These are phyloP conservation scores for Hippocampus comes DNA, from an alignment of 2,113 vertebrate species.

Conservation along the genomic window DNA sequence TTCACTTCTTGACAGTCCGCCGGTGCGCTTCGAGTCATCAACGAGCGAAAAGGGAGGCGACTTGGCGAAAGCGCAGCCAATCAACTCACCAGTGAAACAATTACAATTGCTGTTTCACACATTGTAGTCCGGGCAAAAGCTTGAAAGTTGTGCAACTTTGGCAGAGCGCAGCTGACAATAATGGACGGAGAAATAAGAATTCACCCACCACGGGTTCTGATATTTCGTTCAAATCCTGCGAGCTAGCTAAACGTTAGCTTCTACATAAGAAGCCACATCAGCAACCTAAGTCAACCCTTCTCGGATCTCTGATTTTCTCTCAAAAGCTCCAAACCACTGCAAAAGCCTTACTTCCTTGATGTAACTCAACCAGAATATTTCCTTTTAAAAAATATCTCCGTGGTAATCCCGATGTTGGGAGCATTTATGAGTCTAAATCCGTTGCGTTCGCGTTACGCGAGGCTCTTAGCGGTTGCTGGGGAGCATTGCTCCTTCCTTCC, in stretches of 20 bases:
- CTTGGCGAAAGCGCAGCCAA: neutral
- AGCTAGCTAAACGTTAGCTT: neutral
- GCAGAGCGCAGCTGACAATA: too few relatives aligned
- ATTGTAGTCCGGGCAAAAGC: too few relatives aligned
- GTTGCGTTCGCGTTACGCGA: neutral
- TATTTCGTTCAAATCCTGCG: too few relatives aligned
- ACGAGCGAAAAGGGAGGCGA: slow-evolving; percentile 24
- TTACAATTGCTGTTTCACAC: neutral
- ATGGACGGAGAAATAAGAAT: too few relatives aligned
- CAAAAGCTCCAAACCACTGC: neutral
- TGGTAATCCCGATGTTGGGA: neutral
- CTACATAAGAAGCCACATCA: neutral
- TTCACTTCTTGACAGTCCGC: slow-evolving; percentile 40
- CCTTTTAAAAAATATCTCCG: neutral
- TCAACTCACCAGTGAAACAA: neutral
- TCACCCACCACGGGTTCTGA: too few relatives aligned
- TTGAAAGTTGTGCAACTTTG: too few relatives aligned
- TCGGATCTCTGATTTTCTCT: neutral
- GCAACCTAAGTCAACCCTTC: neutral
- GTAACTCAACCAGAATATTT: neutral
- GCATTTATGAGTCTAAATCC: neutral
- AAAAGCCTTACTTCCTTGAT: neutral
- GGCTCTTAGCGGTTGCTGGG: neutral
- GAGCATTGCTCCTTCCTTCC: neutral
- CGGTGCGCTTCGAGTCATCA: slow-evolving; percentile 16